Base-by-base conservation (phyloP, 2,797 vertebrate genomes). In the Rallus crepitans region DNA sequence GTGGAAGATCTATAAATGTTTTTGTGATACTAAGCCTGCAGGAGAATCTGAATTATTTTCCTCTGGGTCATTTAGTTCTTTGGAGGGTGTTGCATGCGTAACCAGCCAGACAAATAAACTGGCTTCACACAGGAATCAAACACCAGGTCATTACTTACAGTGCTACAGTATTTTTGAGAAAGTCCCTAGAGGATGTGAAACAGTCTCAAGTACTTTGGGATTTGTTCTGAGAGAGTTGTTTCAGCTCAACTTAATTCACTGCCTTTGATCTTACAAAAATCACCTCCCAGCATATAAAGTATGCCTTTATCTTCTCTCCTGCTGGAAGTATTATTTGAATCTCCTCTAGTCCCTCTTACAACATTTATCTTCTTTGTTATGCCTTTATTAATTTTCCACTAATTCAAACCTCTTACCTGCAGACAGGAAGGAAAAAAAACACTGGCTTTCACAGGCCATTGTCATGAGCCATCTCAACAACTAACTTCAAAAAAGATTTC, bases 351-450 rank as follows among this genome's bases (percentile, higher is more conserved):
- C 33, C 7, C 5, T 40, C 50, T 88, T 52, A 76, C 39, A 95
- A 91, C 88, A 96, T 95, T 86, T 96, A 94, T 80, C 55, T 86
- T 78, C 92, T 94, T 92, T 94, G 66, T 95, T 95, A 81, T 87
- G 63, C 50, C 70, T 96, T 94, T 96, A 94, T 95, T 93, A 92
- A 69, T 93, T 95, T 95, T 95, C 80, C 88, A 93, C 42, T 87
- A 59, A 88, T 94, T 93, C 88, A 92, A 90, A 93, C 66, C 86
- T 94, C 70, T 93, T 92, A 86, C 83, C 77, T 84, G 59, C 55
- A 91, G 76, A 94, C 68, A 81, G 64, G 53, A 93, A 91, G 39
- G 25, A 78, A 89, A 52, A 52, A 18, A 84, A 39, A 0, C 6
- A 45, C 18, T 35, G 55, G 56, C 50, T 93, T 82, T 90, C 79